These are phyloP conservation scores for Formica selysi DNA, from an alignment of 1,140 invertebrate species.

Conservation along the genomic window DNA sequence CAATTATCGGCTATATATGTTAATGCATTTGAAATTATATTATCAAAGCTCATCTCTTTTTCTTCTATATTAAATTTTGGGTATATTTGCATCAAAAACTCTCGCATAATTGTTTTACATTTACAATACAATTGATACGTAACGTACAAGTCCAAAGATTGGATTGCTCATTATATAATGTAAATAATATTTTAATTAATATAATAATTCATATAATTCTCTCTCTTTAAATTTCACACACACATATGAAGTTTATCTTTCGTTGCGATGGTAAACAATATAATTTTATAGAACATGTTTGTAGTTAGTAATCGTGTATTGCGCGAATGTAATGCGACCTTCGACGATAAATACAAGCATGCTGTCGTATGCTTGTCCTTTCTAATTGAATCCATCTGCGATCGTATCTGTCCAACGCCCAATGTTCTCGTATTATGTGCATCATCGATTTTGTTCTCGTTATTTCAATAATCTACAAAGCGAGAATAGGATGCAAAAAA, in stretches of 20 bases:
- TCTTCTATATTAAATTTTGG: slow-evolving; percentile 1
- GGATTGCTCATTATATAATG: neutral
- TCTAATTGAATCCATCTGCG: slow-evolving; percentile 30
- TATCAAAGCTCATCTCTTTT: neutral
- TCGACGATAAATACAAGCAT: slow-evolving; percentile 7
- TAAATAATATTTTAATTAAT: slow-evolving; percentile 18
- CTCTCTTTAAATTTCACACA: neutral
- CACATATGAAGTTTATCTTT: neutral
- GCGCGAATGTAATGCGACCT: slow-evolving; percentile 6
- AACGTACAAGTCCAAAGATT: neutral
- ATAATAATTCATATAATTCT: neutral
- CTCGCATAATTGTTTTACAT: neutral
- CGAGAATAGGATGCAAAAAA: neutral
- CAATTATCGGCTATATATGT: neutral
- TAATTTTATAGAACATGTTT: slow-evolving; percentile 11
- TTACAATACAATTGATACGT: neutral
- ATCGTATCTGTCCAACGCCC: slow-evolving; percentile 28
- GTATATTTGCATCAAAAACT: neutral
- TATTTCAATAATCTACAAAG: neutral
- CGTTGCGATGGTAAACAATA: neutral
- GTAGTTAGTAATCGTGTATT: neutral
- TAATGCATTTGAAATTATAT: slow-evolving; percentile 3
- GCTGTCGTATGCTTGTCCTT: slow-evolving; percentile 9
- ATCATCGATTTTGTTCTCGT: slow-evolving; percentile 23
- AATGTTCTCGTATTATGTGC: neutral